These are phyloP conservation scores for Cydia fagiglandana DNA, from an alignment of 1,140 invertebrate species.

Conservation along the genomic window DNA sequence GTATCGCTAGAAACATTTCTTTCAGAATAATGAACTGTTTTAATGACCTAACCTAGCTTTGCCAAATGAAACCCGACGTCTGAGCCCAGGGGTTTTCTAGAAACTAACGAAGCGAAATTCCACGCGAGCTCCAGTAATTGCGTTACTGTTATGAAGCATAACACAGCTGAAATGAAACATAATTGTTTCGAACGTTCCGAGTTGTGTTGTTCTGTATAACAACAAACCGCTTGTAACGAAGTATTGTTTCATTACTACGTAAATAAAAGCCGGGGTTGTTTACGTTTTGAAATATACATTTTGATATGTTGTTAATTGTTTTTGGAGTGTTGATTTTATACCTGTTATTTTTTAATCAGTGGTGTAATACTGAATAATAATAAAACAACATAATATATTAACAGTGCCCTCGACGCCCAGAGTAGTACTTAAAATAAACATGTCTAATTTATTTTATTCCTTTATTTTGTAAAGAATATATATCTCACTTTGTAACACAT, in stretches of 20 bases:
- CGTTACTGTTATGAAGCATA: constrained; percentile 18
- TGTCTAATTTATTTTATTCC: no score
- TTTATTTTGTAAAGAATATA: no score
- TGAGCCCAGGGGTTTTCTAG: constrained; percentile 3
- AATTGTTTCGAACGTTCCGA: constrained; percentile 12
- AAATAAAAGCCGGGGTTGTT: not conserved
- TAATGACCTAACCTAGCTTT: not conserved
- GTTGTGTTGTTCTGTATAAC: constrained; percentile 1
- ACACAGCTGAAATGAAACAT: not conserved
- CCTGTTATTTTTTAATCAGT: not conserved
- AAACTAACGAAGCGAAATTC: constrained; percentile 14
- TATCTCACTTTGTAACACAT: no score
- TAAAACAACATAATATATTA: no score
- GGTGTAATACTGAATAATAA: no score
- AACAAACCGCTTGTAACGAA: not conserved
- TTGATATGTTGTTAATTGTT: constrained; percentile 3
- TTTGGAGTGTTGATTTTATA: not conserved
- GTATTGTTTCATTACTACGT: not conserved
- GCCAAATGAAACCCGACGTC: constrained; percentile 1
- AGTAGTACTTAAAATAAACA: no score
- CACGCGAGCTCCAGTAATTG: constrained; percentile 1
- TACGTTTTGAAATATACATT: not conserved
- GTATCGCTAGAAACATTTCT: not conserved
- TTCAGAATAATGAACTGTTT: not conserved
- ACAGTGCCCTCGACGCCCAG: no score